Conservation (phyloP, 2,797 vertebrate species). For the Neosilurus hyrtlii region DNA sequence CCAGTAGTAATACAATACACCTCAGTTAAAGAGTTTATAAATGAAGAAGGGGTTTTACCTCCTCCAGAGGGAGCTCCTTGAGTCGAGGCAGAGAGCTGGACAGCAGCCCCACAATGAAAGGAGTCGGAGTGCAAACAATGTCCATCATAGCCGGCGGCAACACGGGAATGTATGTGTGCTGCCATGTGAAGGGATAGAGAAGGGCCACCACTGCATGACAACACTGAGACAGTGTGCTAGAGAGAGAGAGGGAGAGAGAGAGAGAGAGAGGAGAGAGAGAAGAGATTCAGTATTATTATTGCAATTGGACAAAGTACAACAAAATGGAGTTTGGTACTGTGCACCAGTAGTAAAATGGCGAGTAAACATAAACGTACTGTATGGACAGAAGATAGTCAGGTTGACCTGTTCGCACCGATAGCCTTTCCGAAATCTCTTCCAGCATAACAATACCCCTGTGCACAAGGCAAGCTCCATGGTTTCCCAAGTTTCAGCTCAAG, state of each 20-base stretch:
- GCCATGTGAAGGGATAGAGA: slow-evolving; percentile 96
- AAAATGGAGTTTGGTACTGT: background rate
- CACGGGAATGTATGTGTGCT: slow-evolving; percentile 97
- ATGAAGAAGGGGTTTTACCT: slow-evolving; percentile 71
- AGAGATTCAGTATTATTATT: background rate
- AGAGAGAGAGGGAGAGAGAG: slow-evolving; percentile 30
- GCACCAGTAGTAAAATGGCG: background rate
- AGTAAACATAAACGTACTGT: background rate
- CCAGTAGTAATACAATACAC: too few species aligned
- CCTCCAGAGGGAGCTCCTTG: slow-evolving; percentile 91
- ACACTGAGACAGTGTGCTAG: slow-evolving; percentile 93
- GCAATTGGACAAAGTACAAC: background rate
- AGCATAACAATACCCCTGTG: too few species aligned
- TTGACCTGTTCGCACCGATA: background rate
- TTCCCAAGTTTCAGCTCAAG: too few species aligned
- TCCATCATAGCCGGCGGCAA: slow-evolving; percentile 94
- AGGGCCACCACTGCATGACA: slow-evolving; percentile 92
- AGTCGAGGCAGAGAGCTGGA: slow-evolving; percentile 90
- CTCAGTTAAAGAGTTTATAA: background rate
- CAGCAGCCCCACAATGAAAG: slow-evolving; percentile 93
- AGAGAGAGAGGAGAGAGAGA: background rate
- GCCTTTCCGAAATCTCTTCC: background rate
- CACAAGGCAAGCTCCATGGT: too few species aligned
- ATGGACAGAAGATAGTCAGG: background rate
- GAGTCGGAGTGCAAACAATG: slow-evolving; percentile 95